Conservation (phyloP, 2,888 invertebrate genomes). For the Phania funesta region DNA sequence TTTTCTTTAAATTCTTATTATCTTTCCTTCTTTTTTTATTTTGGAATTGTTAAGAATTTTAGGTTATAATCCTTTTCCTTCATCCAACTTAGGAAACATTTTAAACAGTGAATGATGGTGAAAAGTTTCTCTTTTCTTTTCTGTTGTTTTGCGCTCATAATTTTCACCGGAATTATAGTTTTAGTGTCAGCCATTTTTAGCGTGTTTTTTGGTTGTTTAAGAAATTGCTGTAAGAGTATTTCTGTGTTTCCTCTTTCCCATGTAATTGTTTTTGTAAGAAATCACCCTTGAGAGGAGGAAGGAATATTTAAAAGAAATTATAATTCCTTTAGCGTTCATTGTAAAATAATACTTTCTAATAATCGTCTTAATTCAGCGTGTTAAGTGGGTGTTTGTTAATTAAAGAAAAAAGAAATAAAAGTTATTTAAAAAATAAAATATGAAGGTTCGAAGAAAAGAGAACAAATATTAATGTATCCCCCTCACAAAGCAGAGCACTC, state of each 20-base stretch:
- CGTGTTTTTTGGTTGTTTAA: slow-evolving; percentile 14
- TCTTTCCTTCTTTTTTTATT: background rate
- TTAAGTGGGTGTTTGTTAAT: slow-evolving; percentile 55
- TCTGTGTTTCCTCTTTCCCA: slow-evolving; percentile 7
- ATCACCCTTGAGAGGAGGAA: background rate
- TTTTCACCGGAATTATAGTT: slow-evolving; percentile 25
- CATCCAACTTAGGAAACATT: slow-evolving; percentile 38
- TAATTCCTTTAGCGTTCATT: slow-evolving; percentile 1
- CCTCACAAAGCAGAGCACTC: too few relatives aligned
- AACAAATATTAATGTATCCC: background rate
- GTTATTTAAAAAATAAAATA: background rate
- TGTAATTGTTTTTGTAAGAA: slow-evolving; percentile 9
- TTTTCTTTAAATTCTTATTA: background rate
- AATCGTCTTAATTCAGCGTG: slow-evolving; percentile 61
- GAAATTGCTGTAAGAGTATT: slow-evolving; percentile 23
- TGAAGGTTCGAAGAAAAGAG: background rate
- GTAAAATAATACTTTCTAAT: slow-evolving; percentile 60
- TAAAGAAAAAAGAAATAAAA: slow-evolving; percentile 16
- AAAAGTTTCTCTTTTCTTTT: slow-evolving; percentile 14
- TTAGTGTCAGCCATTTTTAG: background rate
- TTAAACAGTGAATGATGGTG: slow-evolving; percentile 8
- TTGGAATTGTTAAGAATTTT: slow-evolving; percentile 32
- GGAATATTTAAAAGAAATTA: slow-evolving; percentile 1
- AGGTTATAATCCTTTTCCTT: slow-evolving; percentile 41
- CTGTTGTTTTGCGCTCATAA: slow-evolving; percentile 14